phyloP scores from a whole-genome alignment of 1,140 invertebrate species.

The Drosophila nigromelanica region DNA sequence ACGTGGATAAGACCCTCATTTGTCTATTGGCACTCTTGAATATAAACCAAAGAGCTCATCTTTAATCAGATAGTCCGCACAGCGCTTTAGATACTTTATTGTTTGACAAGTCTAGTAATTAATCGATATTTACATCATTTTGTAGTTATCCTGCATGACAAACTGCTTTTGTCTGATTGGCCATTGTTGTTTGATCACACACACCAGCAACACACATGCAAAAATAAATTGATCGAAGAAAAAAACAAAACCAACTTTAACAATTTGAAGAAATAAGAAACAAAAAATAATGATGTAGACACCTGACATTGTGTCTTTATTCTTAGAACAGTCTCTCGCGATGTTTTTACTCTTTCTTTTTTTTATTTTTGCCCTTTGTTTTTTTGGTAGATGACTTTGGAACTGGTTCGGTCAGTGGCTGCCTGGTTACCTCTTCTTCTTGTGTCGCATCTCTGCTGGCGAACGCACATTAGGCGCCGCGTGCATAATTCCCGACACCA shows the following conservation, averaged over 20 bases:
- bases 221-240: slow-evolving; percentile 1
- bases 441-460: slow-evolving; percentile 80
- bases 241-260: slow-evolving; percentile 2
- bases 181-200: neutral
- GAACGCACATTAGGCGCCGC: slow-evolving; percentile 73
- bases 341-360: neutral
- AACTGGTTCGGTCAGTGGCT: slow-evolving; percentile 1
- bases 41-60: neutral
- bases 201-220: slow-evolving; percentile 35
- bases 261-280: neutral
- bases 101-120: neutral
- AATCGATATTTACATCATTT: slow-evolving; percentile 73
- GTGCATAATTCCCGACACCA: slow-evolving; percentile 80
- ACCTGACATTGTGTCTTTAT: neutral
- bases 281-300: neutral
- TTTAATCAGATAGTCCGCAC: too few species aligned
- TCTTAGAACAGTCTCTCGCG: neutral
- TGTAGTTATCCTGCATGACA: slow-evolving; percentile 78
- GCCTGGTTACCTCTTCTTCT: slow-evolving; percentile 77
- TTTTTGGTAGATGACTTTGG: neutral
- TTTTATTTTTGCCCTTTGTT: neutral
- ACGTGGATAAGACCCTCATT: too few species aligned
- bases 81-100: neutral
- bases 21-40: too few species aligned
- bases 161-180: slow-evolving; percentile 75